Evolutionary conservation across 2,113 vertebrate species (phyloP), one percentile per base, ranked within the genome.

Genomic region (Grus americana): DNA sequence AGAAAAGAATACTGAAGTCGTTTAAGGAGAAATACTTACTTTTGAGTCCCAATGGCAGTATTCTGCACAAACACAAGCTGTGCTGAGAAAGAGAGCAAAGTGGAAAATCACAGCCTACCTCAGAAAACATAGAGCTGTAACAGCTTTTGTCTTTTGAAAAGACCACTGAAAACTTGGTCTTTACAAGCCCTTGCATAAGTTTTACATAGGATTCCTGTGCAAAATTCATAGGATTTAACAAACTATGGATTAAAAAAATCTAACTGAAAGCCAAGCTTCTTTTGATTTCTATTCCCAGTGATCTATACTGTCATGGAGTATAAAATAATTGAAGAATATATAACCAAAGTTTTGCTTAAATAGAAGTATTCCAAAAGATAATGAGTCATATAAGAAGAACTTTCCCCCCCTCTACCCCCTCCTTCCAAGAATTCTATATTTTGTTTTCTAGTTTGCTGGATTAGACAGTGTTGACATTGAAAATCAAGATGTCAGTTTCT

Each of bases 341-440:
- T 10, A 42, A 30, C 1, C 55, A 40, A 58, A 46, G 5, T 5
- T 32, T 76, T 86, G 4, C 11, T 47, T 63, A 54, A 76, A 68
- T 9, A 34, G 7, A 79, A 63, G 5, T 57, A 6, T 49, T 68
- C 13, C 19, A 38, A 40, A 75, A 67, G 9, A 47, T 15, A 58
- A 44, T 26, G 15, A 79, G 4, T 29, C 10, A 63, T 38, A 44
- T 2, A 87, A 54, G 16, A 82, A 70, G 4, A 23, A 63, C 18
- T 54, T 12, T 47, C 9, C 1, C 8, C 9, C 8, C 6, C 9
- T 21, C 2, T 1, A 4, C 15, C 16, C 10, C 7, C 15, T 5
- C 15, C 26, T 49, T 82, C 22, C 12, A 55, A 55, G 2, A 34
- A 42, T 47, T 49, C 15, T n/a, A 0, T 58, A 15, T 52, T 38